These are phyloP conservation scores for Meteorus colon DNA, from an alignment of 2,888 invertebrate species.

Conservation along the genomic window DNA sequence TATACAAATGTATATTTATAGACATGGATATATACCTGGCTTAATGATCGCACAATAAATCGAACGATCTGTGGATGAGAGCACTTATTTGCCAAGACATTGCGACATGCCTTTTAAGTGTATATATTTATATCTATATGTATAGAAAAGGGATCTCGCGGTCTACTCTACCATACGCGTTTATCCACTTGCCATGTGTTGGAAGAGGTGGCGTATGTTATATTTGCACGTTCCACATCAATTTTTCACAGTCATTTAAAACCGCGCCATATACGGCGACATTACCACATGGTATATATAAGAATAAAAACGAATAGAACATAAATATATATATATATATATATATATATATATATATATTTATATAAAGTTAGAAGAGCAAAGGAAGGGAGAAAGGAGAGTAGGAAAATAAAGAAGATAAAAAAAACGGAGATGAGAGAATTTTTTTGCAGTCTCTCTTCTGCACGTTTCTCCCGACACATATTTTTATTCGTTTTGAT, in stretches of 20 bases:
- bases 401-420: neutral
- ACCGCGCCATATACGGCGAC: constrained; percentile 29
- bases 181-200: constrained; percentile 10
- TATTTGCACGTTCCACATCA: constrained; percentile 36
- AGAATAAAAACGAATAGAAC: neutral
- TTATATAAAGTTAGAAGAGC: neutral
- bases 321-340: neutral
- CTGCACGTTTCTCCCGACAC: constrained; percentile 5
- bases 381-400: constrained; percentile 2
- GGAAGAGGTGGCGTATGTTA: constrained; percentile 23
- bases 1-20: neutral
- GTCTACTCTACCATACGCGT: neutral
- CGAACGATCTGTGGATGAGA: constrained; percentile 10
- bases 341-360: too few species aligned
- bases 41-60: constrained; percentile 12
- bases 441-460: neutral
- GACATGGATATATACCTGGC: neutral
- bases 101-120: constrained; percentile 1
- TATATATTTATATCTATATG: neutral
- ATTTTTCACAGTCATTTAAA: constrained; percentile 38
- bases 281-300: constrained; percentile 11
- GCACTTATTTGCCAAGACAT: constrained; percentile 10
- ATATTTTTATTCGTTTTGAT: constrained; percentile 23
- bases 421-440: neutral
- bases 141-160: neutral